Evolutionary conservation across 2,888 invertebrate genomes (phyloP), one percentile per base, ranked within the genome.

Genomic region (Diloba caeruleocephala): DNA sequence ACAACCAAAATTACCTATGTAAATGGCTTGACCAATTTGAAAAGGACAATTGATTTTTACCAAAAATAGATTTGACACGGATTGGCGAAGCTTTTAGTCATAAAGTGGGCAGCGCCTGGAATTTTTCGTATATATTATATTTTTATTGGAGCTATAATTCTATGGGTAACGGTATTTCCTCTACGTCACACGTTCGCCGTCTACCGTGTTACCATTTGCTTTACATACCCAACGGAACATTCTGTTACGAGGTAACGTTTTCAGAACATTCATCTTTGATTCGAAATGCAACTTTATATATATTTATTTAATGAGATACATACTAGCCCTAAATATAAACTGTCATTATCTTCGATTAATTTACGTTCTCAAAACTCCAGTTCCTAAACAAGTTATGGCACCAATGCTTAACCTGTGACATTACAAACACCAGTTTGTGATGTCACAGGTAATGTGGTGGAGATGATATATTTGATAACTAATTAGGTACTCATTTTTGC

Each of bases 211-310:
- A 58, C 64, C 58, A 71, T 69, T 59, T 56, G 56, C 51, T 76
- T 71, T 61, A 73, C 66, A 78, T 76, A 70, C 61, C 48, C 52
- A 77, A 79, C 76, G 77, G 78, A 57, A 75, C 62, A 62, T 68
- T 74, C 61, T 31, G 46, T 53, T 50, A 14, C 15, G 37, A 55
- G 34, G 17, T 63, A 62, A 58, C 49, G 49, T 62, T 71, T 63
- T 59, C 48, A 54, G 43, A 36, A 52, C 31, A 48, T 51, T 28
- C 28, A 34, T 59, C 28, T 38, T 33, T 25, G 44, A 31, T 43
- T 3, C 8, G 23, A 55, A 54, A n/a, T 49, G 34, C 57, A 56
- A 17, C 5, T 26, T 8, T 29, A n/a, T n/a, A n/a, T n/a, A n/a
- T 29, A 7, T 6, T 5, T 7, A 5, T 13, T 13, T 5, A 7